A percentile compares a stretch with the other conserved stretches of the same genome.
phyloP scores from a whole-genome alignment of 2,888 invertebrate genomes.

The Cecidostiba fungosa region DNA sequence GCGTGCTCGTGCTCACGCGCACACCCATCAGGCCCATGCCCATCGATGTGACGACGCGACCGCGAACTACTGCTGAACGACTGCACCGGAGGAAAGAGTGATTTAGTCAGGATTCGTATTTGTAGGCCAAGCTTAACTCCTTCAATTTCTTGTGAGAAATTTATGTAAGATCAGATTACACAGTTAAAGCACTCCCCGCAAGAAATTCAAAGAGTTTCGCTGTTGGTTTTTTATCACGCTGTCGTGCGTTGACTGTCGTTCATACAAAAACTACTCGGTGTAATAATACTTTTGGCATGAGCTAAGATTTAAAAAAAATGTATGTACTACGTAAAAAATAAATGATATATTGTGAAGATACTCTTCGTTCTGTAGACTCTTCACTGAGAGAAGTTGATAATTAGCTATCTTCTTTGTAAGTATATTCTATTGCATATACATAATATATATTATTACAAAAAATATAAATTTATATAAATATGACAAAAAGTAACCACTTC shows the following conservation, averaged over 20 bases:
- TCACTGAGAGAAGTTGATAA: constrained; percentile 55
- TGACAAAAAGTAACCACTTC: constrained; percentile 14
- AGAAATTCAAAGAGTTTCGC: constrained; percentile 33
- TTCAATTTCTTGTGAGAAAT: constrained; percentile 24
- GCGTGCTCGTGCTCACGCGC: constrained; percentile 95
- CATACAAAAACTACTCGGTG: constrained; percentile 63
- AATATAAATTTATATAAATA: background rate
- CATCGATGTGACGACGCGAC: constrained; percentile 94
- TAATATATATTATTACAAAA: background rate
- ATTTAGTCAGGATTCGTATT: background rate
- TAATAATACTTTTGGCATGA: constrained; percentile 61
- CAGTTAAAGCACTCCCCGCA: background rate
- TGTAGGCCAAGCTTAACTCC: background rate
- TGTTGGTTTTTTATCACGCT: constrained; percentile 37
- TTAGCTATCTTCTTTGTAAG: background rate
- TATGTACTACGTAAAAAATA: constrained; percentile 57
- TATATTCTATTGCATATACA: too few relatives aligned
- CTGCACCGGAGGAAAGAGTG: constrained; percentile 81
- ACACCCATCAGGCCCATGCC: constrained; percentile 97
- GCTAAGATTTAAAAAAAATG: constrained; percentile 55
- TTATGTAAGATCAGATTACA: background rate
- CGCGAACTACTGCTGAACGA: constrained; percentile 98
- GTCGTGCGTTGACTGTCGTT: constrained; percentile 55
- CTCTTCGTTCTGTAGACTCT: constrained; percentile 27
- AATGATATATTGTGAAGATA: constrained; percentile 44